Percentiles rank a stretch among this genome's conserved stretches.
Evolutionary conservation across 2,888 invertebrate genomes (phyloP).

Genomic region (Drosophila niveifrons): DNA sequence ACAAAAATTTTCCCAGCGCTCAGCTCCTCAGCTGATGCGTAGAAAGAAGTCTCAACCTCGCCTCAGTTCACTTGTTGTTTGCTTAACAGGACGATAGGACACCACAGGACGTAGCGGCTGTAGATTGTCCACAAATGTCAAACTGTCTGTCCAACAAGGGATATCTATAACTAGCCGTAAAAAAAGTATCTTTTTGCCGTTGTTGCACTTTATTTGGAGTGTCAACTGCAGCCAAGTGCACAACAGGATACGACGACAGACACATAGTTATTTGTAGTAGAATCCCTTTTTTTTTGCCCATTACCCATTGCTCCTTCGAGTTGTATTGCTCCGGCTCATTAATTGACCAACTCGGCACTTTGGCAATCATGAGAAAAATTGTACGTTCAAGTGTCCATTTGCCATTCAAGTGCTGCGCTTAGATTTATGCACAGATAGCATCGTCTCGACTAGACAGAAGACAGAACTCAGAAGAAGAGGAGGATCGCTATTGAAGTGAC

Average conservation of each 20-base stretch:
- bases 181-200: slow-evolving; percentile 66
- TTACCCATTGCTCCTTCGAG: not conserved
- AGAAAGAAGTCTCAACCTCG: slow-evolving; percentile 20
- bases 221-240: slow-evolving; percentile 72
- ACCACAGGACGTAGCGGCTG: slow-evolving; percentile 67
- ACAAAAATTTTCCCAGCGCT: slow-evolving; percentile 74
- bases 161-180: slow-evolving; percentile 79
- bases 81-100: slow-evolving; percentile 66
- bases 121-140: slow-evolving; percentile 74
- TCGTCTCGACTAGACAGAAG: slow-evolving; percentile 24
- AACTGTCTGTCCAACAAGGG: slow-evolving; percentile 75
- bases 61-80: slow-evolving; percentile 69
- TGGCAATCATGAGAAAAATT: slow-evolving; percentile 77
- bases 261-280: slow-evolving; percentile 43
- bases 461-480: not conserved
- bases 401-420: slow-evolving; percentile 66
- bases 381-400: slow-evolving; percentile 67
- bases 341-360: slow-evolving; percentile 73
- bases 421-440: slow-evolving; percentile 73
- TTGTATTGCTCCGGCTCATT: slow-evolving; percentile 53
- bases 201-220: slow-evolving; percentile 79
- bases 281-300: slow-evolving; percentile 27
- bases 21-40: slow-evolving; percentile 60
- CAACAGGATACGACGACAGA: slow-evolving; percentile 62
- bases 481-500: slow-evolving; percentile 11